Evolutionary conservation across 2,888 invertebrate genomes (phyloP).

Genomic region (Campoletis raptor): DNA sequence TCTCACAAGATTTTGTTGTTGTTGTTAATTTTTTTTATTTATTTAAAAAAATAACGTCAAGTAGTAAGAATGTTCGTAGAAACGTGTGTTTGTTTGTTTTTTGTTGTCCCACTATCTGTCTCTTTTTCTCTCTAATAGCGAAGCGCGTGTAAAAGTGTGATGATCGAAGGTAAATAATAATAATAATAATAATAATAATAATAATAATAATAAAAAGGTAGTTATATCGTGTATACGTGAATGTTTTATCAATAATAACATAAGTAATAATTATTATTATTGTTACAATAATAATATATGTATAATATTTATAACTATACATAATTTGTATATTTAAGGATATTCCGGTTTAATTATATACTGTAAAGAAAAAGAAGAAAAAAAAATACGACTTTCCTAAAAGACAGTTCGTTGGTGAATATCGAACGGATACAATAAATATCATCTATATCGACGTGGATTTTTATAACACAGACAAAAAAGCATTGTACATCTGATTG

Average conservation of each 20-base stretch:
- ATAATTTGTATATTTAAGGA: constrained; percentile 67
- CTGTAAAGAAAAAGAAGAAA: constrained; percentile 66
- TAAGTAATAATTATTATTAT: constrained; percentile 44
- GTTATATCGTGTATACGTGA: constrained; percentile 67
- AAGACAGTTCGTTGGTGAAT: constrained; percentile 44
- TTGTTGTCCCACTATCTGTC: not conserved
- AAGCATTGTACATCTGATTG: constrained; percentile 53
- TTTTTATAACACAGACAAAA: constrained; percentile 54
- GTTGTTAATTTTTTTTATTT: not conserved
- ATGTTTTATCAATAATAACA: constrained; percentile 64
- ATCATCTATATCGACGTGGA: constrained; percentile 56
- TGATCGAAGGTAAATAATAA: constrained; percentile 66
- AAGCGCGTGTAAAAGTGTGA: constrained; percentile 69
- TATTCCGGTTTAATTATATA: constrained; percentile 65
- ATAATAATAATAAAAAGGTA: constrained; percentile 66
- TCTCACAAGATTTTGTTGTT: constrained; percentile 60
- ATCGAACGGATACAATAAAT: constrained; percentile 64
- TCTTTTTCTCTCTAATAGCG: constrained; percentile 49
- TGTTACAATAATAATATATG: constrained; percentile 9
- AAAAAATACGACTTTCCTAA: constrained; percentile 57
- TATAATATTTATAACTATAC: constrained; percentile 52
- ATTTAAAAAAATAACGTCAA: constrained; percentile 74
- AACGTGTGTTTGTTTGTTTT: constrained; percentile 52
- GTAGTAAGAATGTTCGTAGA: constrained; percentile 72
- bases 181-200: constrained; percentile 65